Percentiles rank a stretch among this genome's conserved stretches.
phyloP scores from a whole-genome alignment of 2,797 vertebrate species.

The Smutsia gigantea region DNA sequence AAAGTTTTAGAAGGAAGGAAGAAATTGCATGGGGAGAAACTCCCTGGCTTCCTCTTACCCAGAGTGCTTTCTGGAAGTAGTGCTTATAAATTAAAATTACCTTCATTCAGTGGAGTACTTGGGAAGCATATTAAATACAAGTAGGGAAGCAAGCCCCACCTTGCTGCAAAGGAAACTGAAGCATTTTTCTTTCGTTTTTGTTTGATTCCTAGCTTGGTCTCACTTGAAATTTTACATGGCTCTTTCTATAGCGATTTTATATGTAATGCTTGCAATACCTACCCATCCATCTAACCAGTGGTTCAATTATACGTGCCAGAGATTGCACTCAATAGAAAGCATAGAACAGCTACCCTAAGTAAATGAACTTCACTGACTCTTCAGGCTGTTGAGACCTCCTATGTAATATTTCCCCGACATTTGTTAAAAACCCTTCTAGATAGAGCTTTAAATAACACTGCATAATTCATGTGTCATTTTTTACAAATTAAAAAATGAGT shows the following conservation, averaged over 20 bases:
- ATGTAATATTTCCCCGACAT: background rate
- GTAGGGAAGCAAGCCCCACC: background rate
- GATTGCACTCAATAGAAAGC: background rate
- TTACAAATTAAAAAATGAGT: background rate
- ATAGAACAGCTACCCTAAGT: background rate
- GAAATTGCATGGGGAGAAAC: background rate
- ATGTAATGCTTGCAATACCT: background rate
- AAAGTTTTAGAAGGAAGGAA: background rate
- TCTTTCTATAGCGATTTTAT: background rate
- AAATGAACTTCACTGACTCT: background rate
- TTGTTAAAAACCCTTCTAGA: background rate
- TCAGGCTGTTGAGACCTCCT: background rate
- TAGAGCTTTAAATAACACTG: background rate
- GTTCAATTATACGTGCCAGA: background rate
- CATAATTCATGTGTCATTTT: background rate
- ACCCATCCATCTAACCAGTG: background rate
- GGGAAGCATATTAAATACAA: conserved; percentile 48
- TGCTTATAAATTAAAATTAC: conserved; percentile 48
- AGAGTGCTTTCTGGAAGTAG: background rate
- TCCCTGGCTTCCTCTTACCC: background rate
- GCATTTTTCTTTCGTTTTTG: conserved; percentile 14
- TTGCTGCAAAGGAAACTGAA: background rate
- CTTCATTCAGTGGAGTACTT: background rate
- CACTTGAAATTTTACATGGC: background rate
- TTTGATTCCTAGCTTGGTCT: background rate